A percentile compares a stretch with the other conserved stretches of the same genome.
These are phyloP conservation scores for Drosophila nigrodunni DNA, from an alignment of 1,140 invertebrate genomes.

Conservation along the genomic window DNA sequence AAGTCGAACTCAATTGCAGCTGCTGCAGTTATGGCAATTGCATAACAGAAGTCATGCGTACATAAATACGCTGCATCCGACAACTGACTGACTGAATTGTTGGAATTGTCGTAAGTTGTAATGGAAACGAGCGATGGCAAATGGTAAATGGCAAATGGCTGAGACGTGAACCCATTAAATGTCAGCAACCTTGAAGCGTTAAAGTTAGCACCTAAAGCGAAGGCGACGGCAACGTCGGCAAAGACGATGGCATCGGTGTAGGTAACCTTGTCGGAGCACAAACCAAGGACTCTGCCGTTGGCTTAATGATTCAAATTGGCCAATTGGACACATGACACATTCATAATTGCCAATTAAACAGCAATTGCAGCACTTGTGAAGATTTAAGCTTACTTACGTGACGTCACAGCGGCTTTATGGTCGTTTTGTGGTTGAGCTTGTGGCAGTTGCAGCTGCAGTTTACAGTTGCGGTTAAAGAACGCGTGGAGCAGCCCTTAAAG, in stretches of 20 bases:
- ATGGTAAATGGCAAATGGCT: slow-evolving; percentile 34
- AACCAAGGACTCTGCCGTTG: slow-evolving; percentile 9
- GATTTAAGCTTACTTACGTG: slow-evolving; percentile 36
- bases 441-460: not conserved
- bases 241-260: not conserved
- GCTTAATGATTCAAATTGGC: slow-evolving; percentile 13
- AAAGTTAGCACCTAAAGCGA: slow-evolving; percentile 51
- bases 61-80: slow-evolving; percentile 8
- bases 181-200: slow-evolving; percentile 62
- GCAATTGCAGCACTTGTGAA: not conserved
- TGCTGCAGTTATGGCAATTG: slow-evolving; percentile 38
- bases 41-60: slow-evolving; percentile 16
- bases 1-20: not conserved
- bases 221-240: not conserved
- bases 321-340: slow-evolving; percentile 26
- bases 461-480: slow-evolving; percentile 19
- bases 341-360: slow-evolving; percentile 26
- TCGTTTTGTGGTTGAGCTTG: slow-evolving; percentile 1
- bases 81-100: slow-evolving; percentile 13
- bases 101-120: slow-evolving; percentile 20
- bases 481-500: slow-evolving; percentile 24
- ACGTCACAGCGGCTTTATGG: slow-evolving; percentile 10
- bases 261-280: slow-evolving; percentile 25
- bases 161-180: slow-evolving; percentile 50
- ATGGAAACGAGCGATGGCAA: slow-evolving; percentile 21